A percentile compares a stretch with the other conserved stretches of the same genome.
Evolutionary conservation across 2,888 invertebrate genomes (phyloP).

Genomic region (Dasysyrphus tricinctus): DNA sequence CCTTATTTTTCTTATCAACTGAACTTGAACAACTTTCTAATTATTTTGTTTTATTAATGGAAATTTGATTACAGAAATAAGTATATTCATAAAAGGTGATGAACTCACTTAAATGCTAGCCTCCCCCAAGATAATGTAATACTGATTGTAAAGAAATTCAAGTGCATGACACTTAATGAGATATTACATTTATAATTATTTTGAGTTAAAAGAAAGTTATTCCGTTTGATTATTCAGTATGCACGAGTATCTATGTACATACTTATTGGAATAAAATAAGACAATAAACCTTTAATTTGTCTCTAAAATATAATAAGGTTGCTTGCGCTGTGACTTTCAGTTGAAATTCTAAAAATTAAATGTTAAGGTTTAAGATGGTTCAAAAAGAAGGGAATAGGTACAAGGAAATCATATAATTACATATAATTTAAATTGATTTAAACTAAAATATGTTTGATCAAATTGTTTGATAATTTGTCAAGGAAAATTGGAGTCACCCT

Average conservation of each 20-base stretch:
- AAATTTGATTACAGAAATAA: slow-evolving; percentile 2
- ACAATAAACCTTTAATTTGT: not conserved
- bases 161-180: not conserved
- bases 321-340: not conserved
- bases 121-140: slow-evolving; percentile 8
- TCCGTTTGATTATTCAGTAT: not conserved
- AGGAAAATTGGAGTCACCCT: no score
- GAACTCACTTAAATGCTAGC: not conserved
- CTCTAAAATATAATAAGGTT: not conserved
- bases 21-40: slow-evolving; percentile 19
- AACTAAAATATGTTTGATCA: no score
- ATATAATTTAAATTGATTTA: no score
- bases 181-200: not conserved
- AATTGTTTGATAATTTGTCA: no score
- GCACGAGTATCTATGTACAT: not conserved
- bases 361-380: not conserved
- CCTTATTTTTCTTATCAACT: slow-evolving; percentile 8
- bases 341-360: not conserved
- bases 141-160: not conserved
- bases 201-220: not conserved
- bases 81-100: slow-evolving; percentile 6
- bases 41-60: slow-evolving; percentile 11
- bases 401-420: no score
- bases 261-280: not conserved
- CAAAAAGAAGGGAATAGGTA: no score